Conservation (phyloP, 2,797 vertebrate genomes). For the Sebastes itinus region DNA sequence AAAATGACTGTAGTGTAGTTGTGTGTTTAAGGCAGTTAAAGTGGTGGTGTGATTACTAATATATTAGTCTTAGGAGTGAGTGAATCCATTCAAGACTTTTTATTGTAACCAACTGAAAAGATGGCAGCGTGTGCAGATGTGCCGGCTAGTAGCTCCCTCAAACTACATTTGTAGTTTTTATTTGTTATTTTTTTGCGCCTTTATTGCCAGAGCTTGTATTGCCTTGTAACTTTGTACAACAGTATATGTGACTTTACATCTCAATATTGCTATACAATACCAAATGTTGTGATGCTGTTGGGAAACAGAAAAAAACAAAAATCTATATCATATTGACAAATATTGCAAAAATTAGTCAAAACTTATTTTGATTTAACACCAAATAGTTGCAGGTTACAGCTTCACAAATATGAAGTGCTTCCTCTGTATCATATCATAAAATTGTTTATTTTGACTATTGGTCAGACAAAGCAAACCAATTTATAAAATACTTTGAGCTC, state of each 20-base stretch:
- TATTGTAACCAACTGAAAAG: background rate
- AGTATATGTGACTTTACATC: background rate
- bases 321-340: background rate
- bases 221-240: background rate
- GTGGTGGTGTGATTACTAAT: background rate
- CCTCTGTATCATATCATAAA: background rate
- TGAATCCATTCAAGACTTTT: too few species aligned
- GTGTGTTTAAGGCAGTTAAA: background rate
- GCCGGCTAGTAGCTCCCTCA: background rate
- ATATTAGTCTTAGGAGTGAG: background rate
- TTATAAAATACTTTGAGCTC: background rate
- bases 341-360: background rate
- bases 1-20: background rate
- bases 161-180: background rate
- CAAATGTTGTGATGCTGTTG: background rate
- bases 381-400: background rate
- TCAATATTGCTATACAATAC: background rate
- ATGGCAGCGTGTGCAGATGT: background rate
- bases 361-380: background rate
- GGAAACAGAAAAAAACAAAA: background rate
- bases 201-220: background rate
- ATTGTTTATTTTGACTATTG: background rate
- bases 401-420: background rate
- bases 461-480: background rate
- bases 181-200: background rate